Conservation (phyloP, 2,113 vertebrate genomes). For the Damaliscus lunatus region DNA sequence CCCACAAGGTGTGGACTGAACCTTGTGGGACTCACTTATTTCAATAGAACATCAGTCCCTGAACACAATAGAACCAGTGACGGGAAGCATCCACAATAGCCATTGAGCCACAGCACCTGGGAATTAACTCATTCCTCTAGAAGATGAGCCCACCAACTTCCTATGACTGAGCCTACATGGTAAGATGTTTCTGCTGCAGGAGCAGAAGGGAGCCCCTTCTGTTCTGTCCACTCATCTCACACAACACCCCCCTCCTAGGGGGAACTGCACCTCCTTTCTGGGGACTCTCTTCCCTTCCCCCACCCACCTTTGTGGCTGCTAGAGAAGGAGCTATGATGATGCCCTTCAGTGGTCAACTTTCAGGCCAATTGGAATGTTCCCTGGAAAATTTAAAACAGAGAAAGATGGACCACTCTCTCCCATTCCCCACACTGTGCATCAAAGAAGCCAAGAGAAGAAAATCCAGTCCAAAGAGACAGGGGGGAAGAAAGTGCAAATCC, state of each 20-base stretch:
- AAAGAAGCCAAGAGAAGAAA: not conserved
- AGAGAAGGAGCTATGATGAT: not conserved
- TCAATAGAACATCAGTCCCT: not conserved
- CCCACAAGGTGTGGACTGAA: not conserved
- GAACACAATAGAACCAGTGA: not conserved
- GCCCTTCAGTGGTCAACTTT: too few species aligned
- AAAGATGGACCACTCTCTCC: not conserved
- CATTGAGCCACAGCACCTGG: not conserved
- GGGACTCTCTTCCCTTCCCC: not conserved
- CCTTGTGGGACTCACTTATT: not conserved
- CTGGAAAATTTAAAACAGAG: not conserved
- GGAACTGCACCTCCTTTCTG: not conserved
- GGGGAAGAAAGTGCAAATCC: not conserved
- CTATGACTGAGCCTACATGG: accelerated
- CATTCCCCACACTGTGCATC: not conserved
- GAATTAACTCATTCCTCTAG: not conserved
- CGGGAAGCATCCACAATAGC: not conserved
- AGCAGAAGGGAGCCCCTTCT: accelerated
- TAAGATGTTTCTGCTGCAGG: not conserved
- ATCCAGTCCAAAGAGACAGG: not conserved
- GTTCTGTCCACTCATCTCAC: too few species aligned
- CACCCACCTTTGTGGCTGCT: too few species aligned
- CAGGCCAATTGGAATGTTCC: not conserved
- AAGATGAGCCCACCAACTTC: not conserved
- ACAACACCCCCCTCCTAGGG: not conserved